Evolutionary conservation across 1,140 invertebrate species (phyloP).

Genomic region (Neodiprion fabricii): DNA sequence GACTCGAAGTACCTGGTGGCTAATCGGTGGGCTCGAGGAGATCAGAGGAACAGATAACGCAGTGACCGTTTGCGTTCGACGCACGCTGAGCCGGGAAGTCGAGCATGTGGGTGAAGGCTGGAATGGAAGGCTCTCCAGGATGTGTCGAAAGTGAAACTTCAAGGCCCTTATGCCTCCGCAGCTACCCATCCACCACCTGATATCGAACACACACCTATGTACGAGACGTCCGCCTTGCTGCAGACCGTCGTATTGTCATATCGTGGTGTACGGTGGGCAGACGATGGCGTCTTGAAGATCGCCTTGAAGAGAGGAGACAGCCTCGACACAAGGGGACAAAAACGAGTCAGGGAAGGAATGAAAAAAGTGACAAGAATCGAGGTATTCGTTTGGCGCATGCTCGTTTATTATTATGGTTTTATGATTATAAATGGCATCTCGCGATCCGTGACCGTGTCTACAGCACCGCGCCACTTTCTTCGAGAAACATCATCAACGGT

Average conservation of each 20-base stretch:
- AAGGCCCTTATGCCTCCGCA: conserved; percentile 33
- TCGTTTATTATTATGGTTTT: neutral
- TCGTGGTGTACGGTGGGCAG: too few relatives aligned
- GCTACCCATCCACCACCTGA: conserved; percentile 32
- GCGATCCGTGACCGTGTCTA: neutral
- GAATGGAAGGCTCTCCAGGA: conserved; percentile 50
- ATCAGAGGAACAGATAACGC: neutral
- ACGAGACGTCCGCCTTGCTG: conserved; percentile 31
- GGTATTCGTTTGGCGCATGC: neutral
- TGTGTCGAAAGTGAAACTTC: conserved; percentile 60
- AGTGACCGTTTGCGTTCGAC: neutral
- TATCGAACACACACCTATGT: conserved; percentile 37
- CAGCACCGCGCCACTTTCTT: neutral
- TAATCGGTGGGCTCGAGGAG: neutral
- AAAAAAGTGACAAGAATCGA: conserved; percentile 12
- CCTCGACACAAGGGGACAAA: too few relatives aligned
- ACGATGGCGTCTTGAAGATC: too few relatives aligned
- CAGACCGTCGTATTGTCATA: conserved; percentile 5
- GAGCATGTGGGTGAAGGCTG: conserved; percentile 60
- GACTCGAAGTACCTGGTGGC: neutral
- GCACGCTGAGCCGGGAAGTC: conserved; percentile 35
- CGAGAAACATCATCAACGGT: neutral
- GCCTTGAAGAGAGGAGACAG: too few relatives aligned
- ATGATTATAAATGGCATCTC: neutral
- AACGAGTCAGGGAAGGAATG: neutral